phyloP scores from a whole-genome alignment of 2,888 invertebrate species.

The Archips crataeganus region DNA sequence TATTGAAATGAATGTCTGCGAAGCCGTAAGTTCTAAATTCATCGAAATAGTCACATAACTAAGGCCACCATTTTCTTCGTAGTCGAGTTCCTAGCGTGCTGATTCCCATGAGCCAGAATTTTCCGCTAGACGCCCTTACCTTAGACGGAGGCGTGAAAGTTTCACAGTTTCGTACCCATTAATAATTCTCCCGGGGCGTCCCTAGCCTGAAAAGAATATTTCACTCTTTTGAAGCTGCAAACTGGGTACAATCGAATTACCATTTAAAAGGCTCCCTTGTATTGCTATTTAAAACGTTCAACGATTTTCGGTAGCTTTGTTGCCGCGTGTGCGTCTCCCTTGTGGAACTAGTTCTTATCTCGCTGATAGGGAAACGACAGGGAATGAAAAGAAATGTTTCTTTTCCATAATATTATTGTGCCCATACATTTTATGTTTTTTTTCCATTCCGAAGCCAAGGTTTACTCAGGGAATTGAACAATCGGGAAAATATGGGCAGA shows the following conservation, averaged over 20 bases:
- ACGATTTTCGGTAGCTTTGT: slow-evolving; percentile 68
- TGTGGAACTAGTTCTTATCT: slow-evolving; percentile 35
- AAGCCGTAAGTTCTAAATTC: too few species aligned
- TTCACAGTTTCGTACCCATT: slow-evolving; percentile 71
- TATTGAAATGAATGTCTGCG: too few species aligned
- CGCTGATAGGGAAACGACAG: slow-evolving; percentile 17
- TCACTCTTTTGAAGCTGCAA: slow-evolving; percentile 71
- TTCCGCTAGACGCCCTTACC: slow-evolving; percentile 16
- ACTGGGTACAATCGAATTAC: slow-evolving; percentile 82
- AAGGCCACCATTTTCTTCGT: too few species aligned
- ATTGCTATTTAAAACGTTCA: slow-evolving; percentile 71
- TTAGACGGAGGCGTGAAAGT: slow-evolving; percentile 49
- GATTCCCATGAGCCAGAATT: not conserved
- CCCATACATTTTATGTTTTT: slow-evolving; percentile 49
- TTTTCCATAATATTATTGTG: not conserved
- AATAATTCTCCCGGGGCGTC: slow-evolving; percentile 75
- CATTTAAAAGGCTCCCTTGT: slow-evolving; percentile 75
- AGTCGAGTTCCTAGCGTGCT: not conserved
- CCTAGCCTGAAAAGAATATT: slow-evolving; percentile 78
- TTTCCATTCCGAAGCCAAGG: not conserved
- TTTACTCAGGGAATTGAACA: not conserved
- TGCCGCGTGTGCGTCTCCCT: slow-evolving; percentile 48
- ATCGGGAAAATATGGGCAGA: not conserved
- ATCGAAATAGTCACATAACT: too few species aligned
- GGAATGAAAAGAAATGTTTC: slow-evolving; percentile 11